These are phyloP conservation scores for Thecophora atra DNA, from an alignment of 2,888 invertebrate genomes.

Conservation along the genomic window DNA sequence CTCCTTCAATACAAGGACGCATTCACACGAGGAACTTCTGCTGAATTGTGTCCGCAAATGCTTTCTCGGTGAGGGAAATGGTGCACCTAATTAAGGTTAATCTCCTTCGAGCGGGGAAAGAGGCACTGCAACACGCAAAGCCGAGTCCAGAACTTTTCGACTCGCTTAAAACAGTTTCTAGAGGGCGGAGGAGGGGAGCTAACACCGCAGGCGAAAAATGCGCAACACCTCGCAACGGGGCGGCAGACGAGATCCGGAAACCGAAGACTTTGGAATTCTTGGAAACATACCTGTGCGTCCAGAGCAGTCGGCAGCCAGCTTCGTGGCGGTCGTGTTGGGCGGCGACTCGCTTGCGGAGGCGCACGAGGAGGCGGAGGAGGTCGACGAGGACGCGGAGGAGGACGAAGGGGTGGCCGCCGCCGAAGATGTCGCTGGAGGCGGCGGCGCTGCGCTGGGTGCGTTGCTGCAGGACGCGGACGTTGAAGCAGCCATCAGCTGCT, in stretches of 20 bases:
- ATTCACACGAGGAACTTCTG: background rate
- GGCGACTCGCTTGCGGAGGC: conserved; percentile 43
- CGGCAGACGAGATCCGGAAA: conserved; percentile 28
- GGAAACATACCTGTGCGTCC: conserved; percentile 72
- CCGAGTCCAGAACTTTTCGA: background rate
- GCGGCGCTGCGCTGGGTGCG: conserved; percentile 41
- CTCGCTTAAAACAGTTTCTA: conserved; percentile 32
- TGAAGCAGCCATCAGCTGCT: conserved; percentile 35
- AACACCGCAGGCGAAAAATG: conserved; percentile 28
- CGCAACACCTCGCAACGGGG: conserved; percentile 30
- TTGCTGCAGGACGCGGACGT: conserved; percentile 24
- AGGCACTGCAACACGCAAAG: background rate
- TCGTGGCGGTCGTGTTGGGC: conserved; percentile 43
- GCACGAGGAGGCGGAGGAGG: conserved; percentile 41
- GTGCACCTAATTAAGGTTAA: conserved; percentile 24
- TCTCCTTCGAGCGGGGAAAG: background rate
- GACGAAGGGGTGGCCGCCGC: conserved; percentile 40
- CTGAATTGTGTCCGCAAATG: too few species aligned
- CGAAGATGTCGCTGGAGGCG: conserved; percentile 37
- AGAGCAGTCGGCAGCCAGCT: conserved; percentile 69
- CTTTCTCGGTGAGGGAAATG: background rate
- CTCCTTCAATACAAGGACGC: background rate
- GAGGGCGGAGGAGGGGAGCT: conserved; percentile 24
- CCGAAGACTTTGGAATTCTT: conserved; percentile 50
- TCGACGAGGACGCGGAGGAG: conserved; percentile 43